Conservation (phyloP, 2,888 invertebrate species). For the Chesias legatella region DNA sequence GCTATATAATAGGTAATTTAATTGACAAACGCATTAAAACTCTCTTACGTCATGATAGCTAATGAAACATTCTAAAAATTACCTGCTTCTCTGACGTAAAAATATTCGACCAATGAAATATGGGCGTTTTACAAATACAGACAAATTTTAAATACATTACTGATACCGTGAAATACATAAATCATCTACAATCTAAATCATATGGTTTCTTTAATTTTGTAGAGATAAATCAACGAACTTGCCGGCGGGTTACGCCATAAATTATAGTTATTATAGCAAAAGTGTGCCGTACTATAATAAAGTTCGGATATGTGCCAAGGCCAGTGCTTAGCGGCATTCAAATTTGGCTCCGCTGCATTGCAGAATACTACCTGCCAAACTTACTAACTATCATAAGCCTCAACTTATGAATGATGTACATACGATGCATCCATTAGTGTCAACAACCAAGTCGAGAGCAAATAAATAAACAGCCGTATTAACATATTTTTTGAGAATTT, state of each 20-base stretch:
- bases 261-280: slow-evolving; percentile 28
- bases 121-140: too few species aligned
- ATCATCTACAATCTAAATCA: too few species aligned
- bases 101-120: too few species aligned
- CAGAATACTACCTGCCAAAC: slow-evolving; percentile 26
- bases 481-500: too few species aligned
- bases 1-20: slow-evolving; percentile 6
- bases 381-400: slow-evolving; percentile 22
- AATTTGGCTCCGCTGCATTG: slow-evolving; percentile 19
- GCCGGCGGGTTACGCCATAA: slow-evolving; percentile 33
- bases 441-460: too few species aligned
- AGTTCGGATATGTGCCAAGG: slow-evolving; percentile 28
- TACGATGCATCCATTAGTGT: too few species aligned
- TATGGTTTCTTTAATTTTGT: slow-evolving; percentile 4
- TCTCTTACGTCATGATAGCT: too few species aligned
- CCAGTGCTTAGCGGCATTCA: slow-evolving; percentile 22
- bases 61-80: too few species aligned
- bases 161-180: too few species aligned
- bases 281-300: slow-evolving; percentile 25
- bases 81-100: too few species aligned
- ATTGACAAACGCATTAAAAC: slow-evolving; percentile 5
- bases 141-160: too few species aligned
- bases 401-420: slow-evolving; percentile 6
- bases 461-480: too few species aligned
- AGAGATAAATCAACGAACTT: slow-evolving; percentile 25